Percentiles rank a stretch among this genome's conserved stretches.
phyloP scores from a whole-genome alignment of 1,140 invertebrate genomes.

The Kradibia gibbosae region DNA sequence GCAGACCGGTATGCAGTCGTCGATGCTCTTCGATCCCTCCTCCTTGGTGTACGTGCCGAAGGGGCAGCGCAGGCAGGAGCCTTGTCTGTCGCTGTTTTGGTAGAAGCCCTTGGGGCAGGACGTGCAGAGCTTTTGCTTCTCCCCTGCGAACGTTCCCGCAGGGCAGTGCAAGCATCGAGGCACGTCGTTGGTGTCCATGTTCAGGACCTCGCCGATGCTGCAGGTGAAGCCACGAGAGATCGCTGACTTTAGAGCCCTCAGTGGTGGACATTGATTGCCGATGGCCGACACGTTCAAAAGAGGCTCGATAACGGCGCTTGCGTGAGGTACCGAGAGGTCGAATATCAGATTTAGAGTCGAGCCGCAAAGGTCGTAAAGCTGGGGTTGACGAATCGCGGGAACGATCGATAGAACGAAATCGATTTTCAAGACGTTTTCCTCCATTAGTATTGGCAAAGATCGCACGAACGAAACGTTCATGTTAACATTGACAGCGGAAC shows the following conservation, averaged over 20 bases:
- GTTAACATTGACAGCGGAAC: slow-evolving; percentile 94
- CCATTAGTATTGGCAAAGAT: slow-evolving; percentile 81
- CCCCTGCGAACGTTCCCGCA: slow-evolving; percentile 92
- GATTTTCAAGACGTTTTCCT: slow-evolving; percentile 91
- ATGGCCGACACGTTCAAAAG: slow-evolving; percentile 90
- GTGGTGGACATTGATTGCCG: slow-evolving; percentile 91
- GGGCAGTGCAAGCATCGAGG: slow-evolving; percentile 96
- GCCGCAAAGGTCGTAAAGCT: slow-evolving; percentile 94
- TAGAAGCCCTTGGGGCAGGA: slow-evolving; percentile 92
- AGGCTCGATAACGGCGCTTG: slow-evolving; percentile 91
- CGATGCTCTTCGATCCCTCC: slow-evolving; percentile 88
- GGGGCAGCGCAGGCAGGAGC: slow-evolving; percentile 89
- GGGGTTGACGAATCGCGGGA: slow-evolving; percentile 88
- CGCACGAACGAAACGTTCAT: slow-evolving; percentile 94
- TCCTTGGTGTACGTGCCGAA: slow-evolving; percentile 93
- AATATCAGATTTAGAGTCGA: slow-evolving; percentile 94
- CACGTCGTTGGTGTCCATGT: slow-evolving; percentile 91
- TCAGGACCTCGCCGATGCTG: slow-evolving; percentile 92
- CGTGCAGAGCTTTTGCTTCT: slow-evolving; percentile 90
- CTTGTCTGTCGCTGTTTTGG: slow-evolving; percentile 92
- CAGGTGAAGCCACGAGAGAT: slow-evolving; percentile 93
- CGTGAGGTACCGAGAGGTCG: slow-evolving; percentile 92
- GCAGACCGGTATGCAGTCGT: slow-evolving; percentile 93
- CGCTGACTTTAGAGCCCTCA: slow-evolving; percentile 88
- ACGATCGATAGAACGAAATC: slow-evolving; percentile 91